Evolutionary conservation across 2,113 vertebrate genomes (phyloP).

Genomic region (Petrocephalus zakoni): DNA sequence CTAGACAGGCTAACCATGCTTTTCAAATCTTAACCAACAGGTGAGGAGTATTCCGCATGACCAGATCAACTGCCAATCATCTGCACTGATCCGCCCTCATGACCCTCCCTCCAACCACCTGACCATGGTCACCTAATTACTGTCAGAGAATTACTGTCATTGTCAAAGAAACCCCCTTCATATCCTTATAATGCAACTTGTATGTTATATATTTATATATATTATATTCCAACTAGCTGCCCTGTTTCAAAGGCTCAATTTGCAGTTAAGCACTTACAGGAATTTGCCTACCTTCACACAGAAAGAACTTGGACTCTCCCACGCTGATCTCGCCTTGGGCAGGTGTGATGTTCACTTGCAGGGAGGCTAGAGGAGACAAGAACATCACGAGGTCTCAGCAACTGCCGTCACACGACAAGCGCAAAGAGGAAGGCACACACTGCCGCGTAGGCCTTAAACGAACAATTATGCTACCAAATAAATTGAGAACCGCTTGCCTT

Average conservation of each 20-base stretch:
- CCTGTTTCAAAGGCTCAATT: not conserved
- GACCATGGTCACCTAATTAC: not conserved
- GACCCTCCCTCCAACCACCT: not conserved
- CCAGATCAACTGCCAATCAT: not conserved
- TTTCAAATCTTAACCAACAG: not conserved
- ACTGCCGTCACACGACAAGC: not conserved
- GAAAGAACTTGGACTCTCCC: constrained; percentile 97
- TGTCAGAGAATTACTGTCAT: too few relatives aligned
- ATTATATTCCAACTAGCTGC: not conserved
- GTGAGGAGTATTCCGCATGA: not conserved
- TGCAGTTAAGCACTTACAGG: not conserved
- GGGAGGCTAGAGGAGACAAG: constrained; percentile 62
- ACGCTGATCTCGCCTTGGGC: constrained; percentile 90
- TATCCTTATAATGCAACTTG: not conserved
- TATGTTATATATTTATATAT: not conserved
- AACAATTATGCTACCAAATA: not conserved
- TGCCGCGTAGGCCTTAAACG: not conserved
- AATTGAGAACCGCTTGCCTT: not conserved
- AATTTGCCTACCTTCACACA: constrained; percentile 80
- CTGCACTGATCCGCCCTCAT: not conserved
- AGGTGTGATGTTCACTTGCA: constrained; percentile 93
- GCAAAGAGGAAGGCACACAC: not conserved
- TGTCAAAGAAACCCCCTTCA: not conserved
- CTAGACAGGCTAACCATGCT: not conserved
- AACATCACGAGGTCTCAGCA: not conserved